A percentile compares a stretch with the other conserved stretches of the same genome.
phyloP scores from a whole-genome alignment of 2,797 vertebrate species.

The Cossypha heuglini region DNA sequence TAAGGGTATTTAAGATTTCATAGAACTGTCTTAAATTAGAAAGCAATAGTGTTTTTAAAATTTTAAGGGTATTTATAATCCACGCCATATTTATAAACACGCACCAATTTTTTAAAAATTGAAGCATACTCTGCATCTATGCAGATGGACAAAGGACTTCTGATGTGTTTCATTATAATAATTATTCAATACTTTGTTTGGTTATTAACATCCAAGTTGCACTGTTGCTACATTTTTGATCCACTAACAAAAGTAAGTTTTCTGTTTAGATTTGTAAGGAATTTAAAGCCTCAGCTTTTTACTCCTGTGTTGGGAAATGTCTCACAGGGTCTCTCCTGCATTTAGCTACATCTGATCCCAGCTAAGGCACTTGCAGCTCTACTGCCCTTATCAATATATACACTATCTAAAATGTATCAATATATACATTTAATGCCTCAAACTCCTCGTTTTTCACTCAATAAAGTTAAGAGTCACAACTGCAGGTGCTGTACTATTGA shows the following conservation, averaged over 20 bases:
- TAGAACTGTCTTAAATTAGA: neutral
- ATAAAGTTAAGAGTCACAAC: conserved; percentile 45
- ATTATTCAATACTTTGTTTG: neutral
- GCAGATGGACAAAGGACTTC: neutral
- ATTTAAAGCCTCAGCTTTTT: neutral
- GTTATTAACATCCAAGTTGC: neutral
- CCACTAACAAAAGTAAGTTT: neutral
- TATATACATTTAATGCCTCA: neutral
- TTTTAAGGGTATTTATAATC: neutral
- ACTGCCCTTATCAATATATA: neutral
- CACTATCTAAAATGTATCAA: neutral
- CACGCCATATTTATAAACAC: neutral
- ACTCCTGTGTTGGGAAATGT: conserved; percentile 1
- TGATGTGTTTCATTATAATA: neutral
- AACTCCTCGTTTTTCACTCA: conserved; percentile 61
- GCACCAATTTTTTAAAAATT: neutral
- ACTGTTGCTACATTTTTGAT: neutral
- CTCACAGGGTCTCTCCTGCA: neutral
- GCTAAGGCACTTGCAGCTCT: conserved; percentile 23
- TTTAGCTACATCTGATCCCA: conserved; percentile 22
- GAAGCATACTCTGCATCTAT: neutral
- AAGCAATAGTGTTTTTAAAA: neutral
- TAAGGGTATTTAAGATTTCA: neutral
- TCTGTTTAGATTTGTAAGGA: neutral
- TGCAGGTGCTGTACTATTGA: conserved; percentile 8